phyloP scores from a whole-genome alignment of 2,797 vertebrate genomes.

The Borostomias antarcticus region DNA sequence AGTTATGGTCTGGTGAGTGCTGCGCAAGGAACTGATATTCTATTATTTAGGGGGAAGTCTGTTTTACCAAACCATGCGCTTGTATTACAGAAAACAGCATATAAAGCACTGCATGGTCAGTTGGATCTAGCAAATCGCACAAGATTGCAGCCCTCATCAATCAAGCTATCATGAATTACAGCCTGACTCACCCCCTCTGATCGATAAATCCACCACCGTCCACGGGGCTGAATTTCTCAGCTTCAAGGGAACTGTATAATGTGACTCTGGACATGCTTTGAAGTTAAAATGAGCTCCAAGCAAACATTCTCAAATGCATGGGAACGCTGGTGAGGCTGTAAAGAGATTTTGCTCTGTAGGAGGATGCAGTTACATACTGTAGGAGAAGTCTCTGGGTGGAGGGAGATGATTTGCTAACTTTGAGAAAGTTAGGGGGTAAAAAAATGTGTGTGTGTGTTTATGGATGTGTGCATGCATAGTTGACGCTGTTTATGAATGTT shows the following conservation, averaged over 20 bases:
- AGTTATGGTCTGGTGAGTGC: not conserved
- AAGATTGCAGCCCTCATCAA: conserved; percentile 82
- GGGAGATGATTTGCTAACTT: not conserved
- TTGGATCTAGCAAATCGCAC: conserved; percentile 77
- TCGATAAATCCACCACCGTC: conserved; percentile 79
- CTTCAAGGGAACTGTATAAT: conserved; percentile 68
- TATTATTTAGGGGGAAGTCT: conserved; percentile 70
- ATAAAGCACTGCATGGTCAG: conserved; percentile 75
- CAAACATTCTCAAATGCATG: conserved; percentile 64
- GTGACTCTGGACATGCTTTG: conserved; percentile 62
- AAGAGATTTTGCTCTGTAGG: too few relatives aligned
- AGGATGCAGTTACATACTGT: too few relatives aligned
- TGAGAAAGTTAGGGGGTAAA: conserved; percentile 47
- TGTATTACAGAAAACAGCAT: conserved; percentile 76
- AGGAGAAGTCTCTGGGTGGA: not conserved
- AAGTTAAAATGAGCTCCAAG: conserved; percentile 62
- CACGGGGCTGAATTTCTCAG: conserved; percentile 57
- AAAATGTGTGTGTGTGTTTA: conserved; percentile 39
- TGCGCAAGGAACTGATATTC: not conserved
- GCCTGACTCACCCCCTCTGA: conserved; percentile 75
- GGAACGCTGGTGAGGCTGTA: conserved; percentile 63
- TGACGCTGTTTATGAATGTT: conserved; percentile 49
- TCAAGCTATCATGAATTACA: conserved; percentile 81
- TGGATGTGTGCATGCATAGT: conserved; percentile 35
- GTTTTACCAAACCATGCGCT: conserved; percentile 58